A percentile compares a stretch with the other conserved stretches of the same genome.
These are phyloP conservation scores for Enteromius treurensis DNA, from an alignment of 2,797 vertebrate species.

Conservation along the genomic window DNA sequence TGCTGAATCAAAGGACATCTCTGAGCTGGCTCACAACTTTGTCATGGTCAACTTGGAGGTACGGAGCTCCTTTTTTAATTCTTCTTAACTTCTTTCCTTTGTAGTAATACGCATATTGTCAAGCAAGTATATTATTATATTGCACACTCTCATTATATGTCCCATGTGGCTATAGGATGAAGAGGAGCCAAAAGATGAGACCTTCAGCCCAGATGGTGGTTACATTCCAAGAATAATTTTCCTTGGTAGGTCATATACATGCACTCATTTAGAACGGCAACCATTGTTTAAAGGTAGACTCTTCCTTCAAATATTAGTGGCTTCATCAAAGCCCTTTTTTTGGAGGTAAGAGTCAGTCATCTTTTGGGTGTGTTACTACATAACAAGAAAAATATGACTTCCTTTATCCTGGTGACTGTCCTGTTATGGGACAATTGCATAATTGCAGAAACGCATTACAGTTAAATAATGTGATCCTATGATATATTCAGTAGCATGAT, in stretches of 20 bases:
- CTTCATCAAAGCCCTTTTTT: not conserved
- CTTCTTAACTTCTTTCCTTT: not conserved
- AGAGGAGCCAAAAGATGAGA: constrained; percentile 93
- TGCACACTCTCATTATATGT: constrained; percentile 9
- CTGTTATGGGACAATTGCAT: not conserved
- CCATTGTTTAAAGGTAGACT: not conserved
- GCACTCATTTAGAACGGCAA: not conserved
- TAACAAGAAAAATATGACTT: not conserved
- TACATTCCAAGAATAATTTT: constrained; percentile 99
- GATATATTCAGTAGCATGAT: not conserved
- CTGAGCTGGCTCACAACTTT: constrained; percentile 97
- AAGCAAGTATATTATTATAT: not conserved
- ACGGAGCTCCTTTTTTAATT: constrained; percentile 56
- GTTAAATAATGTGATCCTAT: not conserved
- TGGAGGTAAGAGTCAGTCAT: not conserved
- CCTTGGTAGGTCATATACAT: constrained; percentile 80
- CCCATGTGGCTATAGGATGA: constrained; percentile 84
- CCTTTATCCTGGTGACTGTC: too few relatives aligned
- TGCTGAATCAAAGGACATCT: constrained; percentile 95
- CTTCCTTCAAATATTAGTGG: not conserved
- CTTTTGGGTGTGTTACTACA: not conserved
- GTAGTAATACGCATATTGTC: not conserved
- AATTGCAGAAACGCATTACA: not conserved
- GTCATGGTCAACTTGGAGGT: constrained; percentile 98
- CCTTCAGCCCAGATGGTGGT: constrained; percentile 93